phyloP scores from a whole-genome alignment of 2,113 vertebrate species.

The Propithecus coquereli region DNA sequence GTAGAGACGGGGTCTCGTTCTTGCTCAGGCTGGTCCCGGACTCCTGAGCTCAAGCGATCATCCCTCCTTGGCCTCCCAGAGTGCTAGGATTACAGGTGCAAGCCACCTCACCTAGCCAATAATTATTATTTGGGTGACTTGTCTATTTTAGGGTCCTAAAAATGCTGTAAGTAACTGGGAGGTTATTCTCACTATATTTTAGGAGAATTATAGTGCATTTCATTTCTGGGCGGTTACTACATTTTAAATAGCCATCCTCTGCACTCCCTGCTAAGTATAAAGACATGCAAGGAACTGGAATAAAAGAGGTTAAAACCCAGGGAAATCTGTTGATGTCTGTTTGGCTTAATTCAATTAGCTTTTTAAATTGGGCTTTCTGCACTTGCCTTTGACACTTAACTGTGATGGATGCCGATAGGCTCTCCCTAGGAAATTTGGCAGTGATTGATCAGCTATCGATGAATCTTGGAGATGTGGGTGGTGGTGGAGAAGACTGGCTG shows the following conservation, averaged over 20 bases:
- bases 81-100: too few species aligned
- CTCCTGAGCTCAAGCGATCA: too few species aligned
- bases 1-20: too few species aligned
- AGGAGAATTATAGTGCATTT: background rate
- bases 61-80: too few species aligned
- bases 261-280: background rate
- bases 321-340: background rate
- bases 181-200: background rate
- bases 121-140: background rate
- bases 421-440: conserved; percentile 48
- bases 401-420: conserved; percentile 17
- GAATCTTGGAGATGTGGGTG: background rate
- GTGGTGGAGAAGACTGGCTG: background rate
- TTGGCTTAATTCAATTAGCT: conserved; percentile 63
- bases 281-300: background rate
- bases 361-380: conserved; percentile 59
- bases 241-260: background rate
- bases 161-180: background rate
- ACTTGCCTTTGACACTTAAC: conserved; percentile 56
- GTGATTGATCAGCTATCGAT: conserved; percentile 55
- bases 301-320: background rate
- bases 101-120: background rate
- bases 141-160: background rate
- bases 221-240: background rate
- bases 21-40: too few species aligned